Percentiles rank a stretch among this genome's conserved stretches.
These are phyloP conservation scores for Apis cerana DNA, from an alignment of 1,140 invertebrate species.

Conservation along the genomic window DNA sequence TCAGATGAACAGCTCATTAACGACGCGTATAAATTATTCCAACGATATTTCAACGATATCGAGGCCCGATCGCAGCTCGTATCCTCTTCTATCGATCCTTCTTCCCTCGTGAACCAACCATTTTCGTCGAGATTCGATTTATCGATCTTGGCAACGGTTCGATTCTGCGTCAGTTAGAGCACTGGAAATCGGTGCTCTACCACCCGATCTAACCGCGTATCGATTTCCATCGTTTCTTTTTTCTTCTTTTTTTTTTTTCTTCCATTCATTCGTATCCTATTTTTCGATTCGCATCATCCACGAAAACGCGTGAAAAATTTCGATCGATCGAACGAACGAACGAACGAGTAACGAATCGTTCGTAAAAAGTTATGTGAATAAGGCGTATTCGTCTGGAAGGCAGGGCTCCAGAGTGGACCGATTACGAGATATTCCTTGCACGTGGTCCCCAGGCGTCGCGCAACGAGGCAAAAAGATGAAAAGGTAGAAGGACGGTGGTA, in stretches of 20 bases:
- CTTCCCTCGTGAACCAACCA: constrained; percentile 1
- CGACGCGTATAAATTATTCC: constrained; percentile 45
- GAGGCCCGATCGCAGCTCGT: background rate
- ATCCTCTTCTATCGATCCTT: background rate
- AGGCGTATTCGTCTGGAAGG: background rate
- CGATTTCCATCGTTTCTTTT: background rate
- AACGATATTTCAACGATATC: constrained; percentile 23
- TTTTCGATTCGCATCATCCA: background rate
- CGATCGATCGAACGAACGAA: too few species aligned
- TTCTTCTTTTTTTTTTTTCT: too few species aligned
- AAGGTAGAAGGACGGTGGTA: constrained; percentile 39
- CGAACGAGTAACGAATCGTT: too few species aligned
- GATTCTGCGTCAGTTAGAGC: background rate
- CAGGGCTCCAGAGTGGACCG: background rate
- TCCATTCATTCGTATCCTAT: background rate
- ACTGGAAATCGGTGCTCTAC: background rate
- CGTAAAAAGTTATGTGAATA: background rate
- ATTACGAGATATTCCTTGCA: constrained; percentile 4
- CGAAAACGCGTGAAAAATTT: too few species aligned
- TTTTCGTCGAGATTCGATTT: background rate
- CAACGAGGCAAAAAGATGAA: background rate
- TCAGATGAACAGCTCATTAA: constrained; percentile 43
- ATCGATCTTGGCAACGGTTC: background rate
- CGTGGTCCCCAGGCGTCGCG: background rate
- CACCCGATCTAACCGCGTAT: background rate